Percentiles rank a stretch among this genome's conserved stretches.
Conservation (phyloP, 2,113 vertebrate species). For the Muscicapa adusta region DNA sequence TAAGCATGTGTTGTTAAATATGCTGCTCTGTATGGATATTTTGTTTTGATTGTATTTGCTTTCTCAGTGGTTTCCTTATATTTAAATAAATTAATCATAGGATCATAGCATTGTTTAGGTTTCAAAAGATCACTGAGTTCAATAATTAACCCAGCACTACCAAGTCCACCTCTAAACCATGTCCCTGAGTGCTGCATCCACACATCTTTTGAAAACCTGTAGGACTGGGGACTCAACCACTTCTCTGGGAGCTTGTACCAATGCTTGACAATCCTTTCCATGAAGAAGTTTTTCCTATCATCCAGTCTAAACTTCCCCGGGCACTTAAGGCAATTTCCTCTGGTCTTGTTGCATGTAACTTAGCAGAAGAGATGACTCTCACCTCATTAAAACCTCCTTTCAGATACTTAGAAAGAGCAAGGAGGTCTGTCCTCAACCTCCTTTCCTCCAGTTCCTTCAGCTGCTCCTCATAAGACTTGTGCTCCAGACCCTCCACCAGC, state of each 20-base stretch:
- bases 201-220: background rate
- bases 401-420: background rate
- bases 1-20: background rate
- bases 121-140: background rate
- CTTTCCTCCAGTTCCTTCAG: background rate
- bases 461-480: background rate
- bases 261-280: background rate
- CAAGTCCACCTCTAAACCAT: background rate
- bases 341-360: accelerated
- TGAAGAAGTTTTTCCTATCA: background rate
- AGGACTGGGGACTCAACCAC: background rate
- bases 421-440: background rate
- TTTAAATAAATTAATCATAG: background rate
- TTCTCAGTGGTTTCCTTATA: background rate
- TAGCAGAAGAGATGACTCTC: background rate
- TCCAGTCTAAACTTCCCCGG: background rate
- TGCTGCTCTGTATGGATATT: background rate
- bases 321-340: background rate
- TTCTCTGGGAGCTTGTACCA: background rate
- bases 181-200: background rate
- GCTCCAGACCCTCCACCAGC: background rate
- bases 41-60: background rate
- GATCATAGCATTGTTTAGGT: background rate
- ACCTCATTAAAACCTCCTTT: background rate
- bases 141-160: background rate